Conservation (phyloP, 2,797 vertebrate species). For the Phrynocephalus vlangalii region DNA sequence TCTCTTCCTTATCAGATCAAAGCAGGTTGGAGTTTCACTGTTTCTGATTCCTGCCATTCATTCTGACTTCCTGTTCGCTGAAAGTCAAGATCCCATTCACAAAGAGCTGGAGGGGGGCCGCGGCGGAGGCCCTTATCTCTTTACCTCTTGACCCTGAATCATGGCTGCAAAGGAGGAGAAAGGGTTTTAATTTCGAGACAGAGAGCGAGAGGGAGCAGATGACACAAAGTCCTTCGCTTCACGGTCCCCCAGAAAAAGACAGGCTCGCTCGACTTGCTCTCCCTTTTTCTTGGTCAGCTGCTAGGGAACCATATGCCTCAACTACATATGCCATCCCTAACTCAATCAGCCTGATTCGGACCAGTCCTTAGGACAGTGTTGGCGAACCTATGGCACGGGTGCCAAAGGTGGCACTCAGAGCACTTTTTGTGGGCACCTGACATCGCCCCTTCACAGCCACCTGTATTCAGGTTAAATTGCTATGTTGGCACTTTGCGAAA, state of each 20-base stretch:
- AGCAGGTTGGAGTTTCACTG: slow-evolving; percentile 85
- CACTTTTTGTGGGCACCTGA: no score
- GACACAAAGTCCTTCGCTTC: slow-evolving; percentile 68
- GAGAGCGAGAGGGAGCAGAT: slow-evolving; percentile 63
- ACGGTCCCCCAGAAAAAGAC: no score
- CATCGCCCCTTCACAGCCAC: no score
- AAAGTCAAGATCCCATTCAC: slow-evolving; percentile 90
- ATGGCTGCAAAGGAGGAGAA: slow-evolving; percentile 44
- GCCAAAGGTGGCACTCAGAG: no score
- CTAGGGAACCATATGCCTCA: neutral
- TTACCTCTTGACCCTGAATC: slow-evolving; percentile 83
- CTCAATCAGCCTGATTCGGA: no score
- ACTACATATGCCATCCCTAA: no score
- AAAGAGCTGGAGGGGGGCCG: slow-evolving; percentile 75
- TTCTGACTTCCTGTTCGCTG: slow-evolving; percentile 87
- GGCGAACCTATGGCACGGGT: no score
- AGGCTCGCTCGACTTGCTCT: neutral
- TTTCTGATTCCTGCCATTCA: slow-evolving; percentile 83
- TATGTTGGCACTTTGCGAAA: no score
- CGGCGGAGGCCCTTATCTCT: slow-evolving; percentile 81
- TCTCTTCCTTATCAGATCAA: slow-evolving; percentile 87
- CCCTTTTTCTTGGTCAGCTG: accelerated
- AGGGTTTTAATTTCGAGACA: slow-evolving; percentile 65
- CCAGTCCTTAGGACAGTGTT: no score
- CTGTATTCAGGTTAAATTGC: no score